Percentiles rank a stretch among this genome's conserved stretches.
phyloP scores from a whole-genome alignment of 53 echinoderm and acorn worm genomes.

The Paracentrotus lividus region DNA sequence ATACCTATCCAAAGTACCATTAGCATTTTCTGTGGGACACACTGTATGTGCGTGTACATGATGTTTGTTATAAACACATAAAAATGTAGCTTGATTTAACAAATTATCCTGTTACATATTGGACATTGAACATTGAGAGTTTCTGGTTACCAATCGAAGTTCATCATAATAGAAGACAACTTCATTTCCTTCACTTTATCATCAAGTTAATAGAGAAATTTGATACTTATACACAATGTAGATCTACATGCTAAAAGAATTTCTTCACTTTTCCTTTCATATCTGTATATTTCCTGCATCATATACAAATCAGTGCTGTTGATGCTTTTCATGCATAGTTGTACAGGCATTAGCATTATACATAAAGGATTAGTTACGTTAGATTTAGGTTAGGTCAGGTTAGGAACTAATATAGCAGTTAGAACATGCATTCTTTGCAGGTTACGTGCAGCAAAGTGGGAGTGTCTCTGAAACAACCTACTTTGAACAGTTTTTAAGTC shows the following conservation, averaged over 20 bases:
- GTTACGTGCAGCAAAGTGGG: slow-evolving; percentile 35
- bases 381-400: neutral
- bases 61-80: too few species aligned
- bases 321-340: neutral
- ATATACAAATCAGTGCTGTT: neutral
- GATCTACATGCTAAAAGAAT: too few species aligned
- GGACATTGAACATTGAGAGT: neutral
- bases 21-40: too few species aligned
- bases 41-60: too few species aligned
- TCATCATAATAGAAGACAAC: neutral
- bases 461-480: slow-evolving; percentile 42
- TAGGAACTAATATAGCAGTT: neutral
- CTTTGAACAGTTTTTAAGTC: slow-evolving; percentile 38
- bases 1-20: too few species aligned
- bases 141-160: neutral
- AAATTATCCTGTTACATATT: neutral
- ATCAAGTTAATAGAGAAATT: neutral
- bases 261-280: neutral
- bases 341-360: neutral
- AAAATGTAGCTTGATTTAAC: too few species aligned
- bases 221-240: neutral
- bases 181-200: neutral
- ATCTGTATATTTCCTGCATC: too few species aligned
- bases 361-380: neutral
- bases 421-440: slow-evolving; percentile 25